Percentiles rank a stretch among this genome's conserved stretches.
Conservation (phyloP, 2,113 vertebrate genomes). For the Chaenogobius annularis region DNA sequence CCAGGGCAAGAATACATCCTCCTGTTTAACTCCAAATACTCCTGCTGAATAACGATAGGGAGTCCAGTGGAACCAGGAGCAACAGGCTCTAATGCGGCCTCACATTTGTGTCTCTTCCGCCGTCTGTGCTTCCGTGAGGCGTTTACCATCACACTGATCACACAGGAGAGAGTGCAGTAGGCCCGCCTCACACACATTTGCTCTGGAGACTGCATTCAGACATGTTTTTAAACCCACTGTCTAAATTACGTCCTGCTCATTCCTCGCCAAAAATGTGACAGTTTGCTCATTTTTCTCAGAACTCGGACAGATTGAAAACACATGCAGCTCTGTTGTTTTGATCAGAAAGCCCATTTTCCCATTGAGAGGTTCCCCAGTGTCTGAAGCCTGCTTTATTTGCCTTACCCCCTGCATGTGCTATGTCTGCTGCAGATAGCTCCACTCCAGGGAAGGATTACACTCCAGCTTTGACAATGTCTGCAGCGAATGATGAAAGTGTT, state of each 20-base stretch:
- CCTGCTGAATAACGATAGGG: too few relatives aligned
- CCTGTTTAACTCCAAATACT: too few relatives aligned
- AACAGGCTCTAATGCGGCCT: too few relatives aligned
- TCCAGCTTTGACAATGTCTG: conserved; percentile 17
- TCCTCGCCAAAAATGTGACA: conserved; percentile 31
- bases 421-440: conserved; percentile 29
- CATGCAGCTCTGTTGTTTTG: conserved; percentile 49
- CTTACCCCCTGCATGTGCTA: conserved; percentile 35
- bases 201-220: neutral
- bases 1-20: neutral
- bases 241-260: neutral
- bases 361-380: conserved; percentile 16
- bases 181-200: too few relatives aligned
- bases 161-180: too few relatives aligned
- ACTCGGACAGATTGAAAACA: conserved; percentile 57
- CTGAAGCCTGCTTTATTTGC: conserved; percentile 41
- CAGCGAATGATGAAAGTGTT: neutral
- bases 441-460: conserved; percentile 33
- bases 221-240: neutral
- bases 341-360: conserved; percentile 38
- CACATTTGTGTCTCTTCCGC: too few relatives aligned
- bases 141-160: too few relatives aligned
- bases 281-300: conserved; percentile 30
- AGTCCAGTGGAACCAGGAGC: too few relatives aligned
- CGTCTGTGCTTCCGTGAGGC: too few relatives aligned